Conservation (phyloP, 2,113 vertebrate genomes). For the Regulus satrapa region DNA sequence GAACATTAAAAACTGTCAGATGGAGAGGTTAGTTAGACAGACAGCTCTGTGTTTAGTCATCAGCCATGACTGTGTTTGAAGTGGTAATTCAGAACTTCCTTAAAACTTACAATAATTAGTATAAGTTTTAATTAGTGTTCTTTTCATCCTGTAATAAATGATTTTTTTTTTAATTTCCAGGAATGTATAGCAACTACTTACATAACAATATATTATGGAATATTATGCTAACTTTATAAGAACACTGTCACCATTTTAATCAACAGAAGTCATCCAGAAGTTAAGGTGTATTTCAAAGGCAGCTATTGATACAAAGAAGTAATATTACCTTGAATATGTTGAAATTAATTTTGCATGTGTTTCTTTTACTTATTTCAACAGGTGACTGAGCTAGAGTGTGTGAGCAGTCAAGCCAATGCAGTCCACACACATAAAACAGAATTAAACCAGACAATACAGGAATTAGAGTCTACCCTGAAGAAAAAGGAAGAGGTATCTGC, state of each 20-base stretch:
- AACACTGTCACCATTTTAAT: not conserved
- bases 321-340: not conserved
- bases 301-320: not conserved
- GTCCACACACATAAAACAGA: constrained; percentile 97
- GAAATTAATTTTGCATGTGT: not conserved
- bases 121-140: not conserved
- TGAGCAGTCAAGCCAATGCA: constrained; percentile 93
- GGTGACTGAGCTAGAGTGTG: constrained; percentile 97
- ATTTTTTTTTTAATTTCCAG: not conserved
- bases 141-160: not conserved
- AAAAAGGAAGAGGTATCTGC: constrained; percentile 90
- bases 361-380: constrained; percentile 57
- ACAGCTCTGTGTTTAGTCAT: not conserved
- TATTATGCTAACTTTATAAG: not conserved
- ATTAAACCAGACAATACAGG: constrained; percentile 96
- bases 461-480: constrained; percentile 87
- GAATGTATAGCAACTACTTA: not conserved
- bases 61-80: not conserved
- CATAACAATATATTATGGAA: not conserved
- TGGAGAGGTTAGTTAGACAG: not conserved
- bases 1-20: not conserved
- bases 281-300: not conserved
- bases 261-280: not conserved
- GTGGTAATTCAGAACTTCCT: not conserved
- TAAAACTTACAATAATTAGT: not conserved